Evolutionary conservation across 2,888 invertebrate genomes (phyloP), one percentile per base, ranked within the genome.

Genomic region (Ichneumon xanthorius): DNA sequence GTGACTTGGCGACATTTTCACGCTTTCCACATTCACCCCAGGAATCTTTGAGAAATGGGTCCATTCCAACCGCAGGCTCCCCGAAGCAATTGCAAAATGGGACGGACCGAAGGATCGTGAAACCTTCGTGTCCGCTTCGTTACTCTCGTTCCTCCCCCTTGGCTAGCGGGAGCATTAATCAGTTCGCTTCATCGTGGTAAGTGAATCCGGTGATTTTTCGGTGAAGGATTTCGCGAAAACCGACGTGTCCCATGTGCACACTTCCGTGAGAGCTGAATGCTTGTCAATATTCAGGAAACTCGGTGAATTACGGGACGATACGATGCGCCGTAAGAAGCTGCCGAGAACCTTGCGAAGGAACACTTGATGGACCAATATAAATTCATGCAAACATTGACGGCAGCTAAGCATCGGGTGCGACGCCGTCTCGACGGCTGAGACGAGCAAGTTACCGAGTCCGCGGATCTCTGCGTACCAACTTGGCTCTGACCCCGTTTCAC

Each of bases 321-420:
- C 19, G 50, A 37, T 14, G 63, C 16, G 26, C 19, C 26, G 76
- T 63, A 71, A 58, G 58, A 50, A 55, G 53, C 33, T n/a, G 48
- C 53, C 75, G 70, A 58, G 78, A 55, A 55, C 68, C 61, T 70
- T 37, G 30, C 26, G 30, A 67, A 76, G 53, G 45, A 71, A 70
- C 75, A 65, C 75, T 86, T 86, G 86, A 86, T 86, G 71, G 86
- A 84, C 84, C 84, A 84, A 86, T 86, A 86, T 86, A 86, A 86
- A 86, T 86, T 86, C 84, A 86, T 86, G 86, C 86, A 84, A 86
- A 86, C 86, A 84, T 86, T 82, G 82, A 85, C 82, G 82, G 67
- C 85, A 67, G 68, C 75, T 75, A 58, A 76, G 76, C 19, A 77
- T 71, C 78, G 73, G 58, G 50, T 65, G 72, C 55, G 68, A 68